Conservation (phyloP, 2,797 vertebrate genomes). For the Novumbra hubbsi region DNA sequence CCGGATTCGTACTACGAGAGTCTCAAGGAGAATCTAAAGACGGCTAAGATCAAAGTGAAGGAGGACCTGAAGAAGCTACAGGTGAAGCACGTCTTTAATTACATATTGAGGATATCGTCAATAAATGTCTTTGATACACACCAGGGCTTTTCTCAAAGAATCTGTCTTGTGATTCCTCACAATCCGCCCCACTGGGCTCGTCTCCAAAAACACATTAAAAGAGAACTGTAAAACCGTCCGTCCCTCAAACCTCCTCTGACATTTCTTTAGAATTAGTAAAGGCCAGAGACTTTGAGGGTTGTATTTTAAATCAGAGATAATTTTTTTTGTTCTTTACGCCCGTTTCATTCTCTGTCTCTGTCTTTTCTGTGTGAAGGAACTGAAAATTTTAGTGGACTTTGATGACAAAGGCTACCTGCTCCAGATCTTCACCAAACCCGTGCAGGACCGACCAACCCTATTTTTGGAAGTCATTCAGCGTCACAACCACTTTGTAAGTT, state of each 20-base stretch:
- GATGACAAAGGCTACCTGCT: slow-evolving; percentile 96
- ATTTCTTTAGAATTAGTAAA: no score
- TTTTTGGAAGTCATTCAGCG: slow-evolving; percentile 97
- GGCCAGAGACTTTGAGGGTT: neutral
- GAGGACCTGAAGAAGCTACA: slow-evolving; percentile 79
- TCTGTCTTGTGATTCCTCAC: neutral
- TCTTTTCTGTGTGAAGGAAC: slow-evolving; percentile 68
- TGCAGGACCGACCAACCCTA: slow-evolving; percentile 94
- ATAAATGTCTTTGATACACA: no score
- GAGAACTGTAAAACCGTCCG: no score
- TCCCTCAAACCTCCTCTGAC: no score
- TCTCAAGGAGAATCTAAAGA: slow-evolving; percentile 74
- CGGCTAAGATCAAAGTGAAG: slow-evolving; percentile 81
- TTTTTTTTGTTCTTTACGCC: neutral
- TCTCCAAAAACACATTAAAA: no score
- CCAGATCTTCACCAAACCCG: slow-evolving; percentile 96
- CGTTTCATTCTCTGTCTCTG: neutral
- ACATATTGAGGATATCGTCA: no score
- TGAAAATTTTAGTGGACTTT: slow-evolving; percentile 93
- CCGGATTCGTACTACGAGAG: slow-evolving; percentile 75
- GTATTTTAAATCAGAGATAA: neutral
- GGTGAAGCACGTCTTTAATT: slow-evolving; percentile 48
- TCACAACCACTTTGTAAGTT: slow-evolving; percentile 75
- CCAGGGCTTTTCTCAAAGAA: neutral
- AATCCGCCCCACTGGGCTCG: no score